Base-by-base conservation (phyloP, 1,140 invertebrate genomes). In the Elymnias hypermnestra region DNA sequence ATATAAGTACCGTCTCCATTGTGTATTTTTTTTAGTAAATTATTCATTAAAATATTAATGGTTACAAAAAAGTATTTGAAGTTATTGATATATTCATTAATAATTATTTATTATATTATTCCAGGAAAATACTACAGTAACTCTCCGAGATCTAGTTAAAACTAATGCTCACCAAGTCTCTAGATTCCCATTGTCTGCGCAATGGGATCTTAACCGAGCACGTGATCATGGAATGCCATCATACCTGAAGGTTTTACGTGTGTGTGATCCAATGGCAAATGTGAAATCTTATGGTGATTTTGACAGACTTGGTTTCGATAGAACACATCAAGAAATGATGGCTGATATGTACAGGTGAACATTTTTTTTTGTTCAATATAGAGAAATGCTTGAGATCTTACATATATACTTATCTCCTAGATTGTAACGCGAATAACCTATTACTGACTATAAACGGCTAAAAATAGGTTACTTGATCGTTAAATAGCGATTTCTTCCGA, bases 151-250 rank as follows among this genome's bases (percentile, higher is more conserved):
- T 31, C 55, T 92, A 13, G 81, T 85, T 46, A 42, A 87, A 78
- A 62, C 87, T 62, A 54, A 88, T 77, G 40, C 83, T 69, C 88
- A 78, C 54, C 87, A 64, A 63, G 88, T 75, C 0, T 87, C 79
- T 0, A 67, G 60, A 17, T 79, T 73, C 38, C 42, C 67, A 0
- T 9, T 54, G 1, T 67, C 69, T 5, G 61, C 63, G 1, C 59
- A 62, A 84, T 90, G 66, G 87, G 87, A 58, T 55, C 84, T 66
- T 69, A 89, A 43, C 53, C 90, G 54, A 73, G 90, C 39, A 0
- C 87, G 97, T 29, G 98, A 99, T 81, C 97, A 99, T 69, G 98
- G 97, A 0, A 83, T 99, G 14, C 91, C 96, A 0, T 89, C 94
- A 1, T 99, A 99, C 70, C 87, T 92, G 0, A 87, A 92, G 15